A percentile compares a stretch with the other conserved stretches of the same genome.
Conservation (phyloP, 1,140 invertebrate species). For the Apolygus lucorum region DNA sequence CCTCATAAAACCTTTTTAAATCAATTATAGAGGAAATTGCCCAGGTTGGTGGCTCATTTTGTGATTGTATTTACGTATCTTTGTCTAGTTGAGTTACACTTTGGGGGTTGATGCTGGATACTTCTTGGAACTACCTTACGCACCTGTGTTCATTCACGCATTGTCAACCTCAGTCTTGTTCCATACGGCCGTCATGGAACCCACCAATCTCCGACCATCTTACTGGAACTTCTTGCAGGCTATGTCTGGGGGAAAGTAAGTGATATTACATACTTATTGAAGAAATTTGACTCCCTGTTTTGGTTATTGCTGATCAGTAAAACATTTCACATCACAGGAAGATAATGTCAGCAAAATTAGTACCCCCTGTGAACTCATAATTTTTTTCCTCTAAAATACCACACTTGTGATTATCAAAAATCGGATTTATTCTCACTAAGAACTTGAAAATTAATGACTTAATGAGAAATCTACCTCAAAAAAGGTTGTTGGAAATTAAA, state of each 20-base stretch:
- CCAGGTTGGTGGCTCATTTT: no score
- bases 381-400: neutral
- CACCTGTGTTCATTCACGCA: slow-evolving; percentile 61
- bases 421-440: neutral
- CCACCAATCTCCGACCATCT: slow-evolving; percentile 64
- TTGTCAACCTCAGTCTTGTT: slow-evolving; percentile 70
- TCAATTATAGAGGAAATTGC: no score
- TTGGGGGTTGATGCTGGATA: slow-evolving; percentile 47
- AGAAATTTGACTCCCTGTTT: neutral
- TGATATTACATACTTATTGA: slow-evolving; percentile 9
- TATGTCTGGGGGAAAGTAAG: slow-evolving; percentile 63
- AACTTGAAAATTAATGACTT: neutral
- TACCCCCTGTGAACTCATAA: no score
- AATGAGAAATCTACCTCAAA: no score
- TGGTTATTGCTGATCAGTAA: slow-evolving; percentile 13
- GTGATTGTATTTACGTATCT: slow-evolving; percentile 2
- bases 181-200: slow-evolving; percentile 69
- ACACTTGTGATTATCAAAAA: neutral
- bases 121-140: slow-evolving; percentile 52
- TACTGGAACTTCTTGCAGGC: slow-evolving; percentile 74
- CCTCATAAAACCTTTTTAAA: no score
- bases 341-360: neutral
- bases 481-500: no score
- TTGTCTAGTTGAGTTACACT: slow-evolving; percentile 51
- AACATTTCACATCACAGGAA: slow-evolving; percentile 25